Evolutionary conservation across 1,140 invertebrate genomes (phyloP).

Genomic region (Drosophila lacteicornis): DNA sequence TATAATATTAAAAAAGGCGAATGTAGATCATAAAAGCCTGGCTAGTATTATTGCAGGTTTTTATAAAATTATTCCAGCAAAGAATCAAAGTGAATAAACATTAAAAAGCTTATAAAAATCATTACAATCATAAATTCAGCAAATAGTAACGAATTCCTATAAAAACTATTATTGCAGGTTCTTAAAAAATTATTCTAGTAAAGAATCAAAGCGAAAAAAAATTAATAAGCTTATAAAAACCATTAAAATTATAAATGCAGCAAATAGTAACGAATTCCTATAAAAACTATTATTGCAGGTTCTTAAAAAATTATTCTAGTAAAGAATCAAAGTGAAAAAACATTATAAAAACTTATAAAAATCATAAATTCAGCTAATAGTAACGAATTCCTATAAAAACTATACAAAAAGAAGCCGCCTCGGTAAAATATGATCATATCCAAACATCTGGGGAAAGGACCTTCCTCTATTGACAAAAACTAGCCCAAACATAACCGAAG

Average conservation of each 20-base stretch:
- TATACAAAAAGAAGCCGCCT: background rate
- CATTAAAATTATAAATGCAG: background rate
- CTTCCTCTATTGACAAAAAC: background rate
- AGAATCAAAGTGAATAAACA: background rate
- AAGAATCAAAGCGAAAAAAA: background rate
- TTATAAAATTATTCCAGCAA: background rate
- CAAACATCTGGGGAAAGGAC: background rate
- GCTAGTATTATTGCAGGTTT: no score
- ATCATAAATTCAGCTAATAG: no score
- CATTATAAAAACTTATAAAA: no score
- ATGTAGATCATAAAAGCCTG: background rate
- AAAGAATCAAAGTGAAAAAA: no score
- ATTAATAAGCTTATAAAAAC: no score
- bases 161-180: background rate
- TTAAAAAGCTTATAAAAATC: no score
- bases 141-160: background rate
- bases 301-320: no score
- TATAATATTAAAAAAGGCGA: background rate
- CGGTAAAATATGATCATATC: background rate
- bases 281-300: background rate
- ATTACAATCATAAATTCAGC: background rate
- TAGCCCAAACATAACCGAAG: slow-evolving; percentile 20
- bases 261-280: background rate
- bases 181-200: background rate
- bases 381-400: background rate